These are phyloP conservation scores for Epizoanthus stellaris DNA, from an alignment of 92 coral and sea anemone genomes.

Conservation along the genomic window DNA sequence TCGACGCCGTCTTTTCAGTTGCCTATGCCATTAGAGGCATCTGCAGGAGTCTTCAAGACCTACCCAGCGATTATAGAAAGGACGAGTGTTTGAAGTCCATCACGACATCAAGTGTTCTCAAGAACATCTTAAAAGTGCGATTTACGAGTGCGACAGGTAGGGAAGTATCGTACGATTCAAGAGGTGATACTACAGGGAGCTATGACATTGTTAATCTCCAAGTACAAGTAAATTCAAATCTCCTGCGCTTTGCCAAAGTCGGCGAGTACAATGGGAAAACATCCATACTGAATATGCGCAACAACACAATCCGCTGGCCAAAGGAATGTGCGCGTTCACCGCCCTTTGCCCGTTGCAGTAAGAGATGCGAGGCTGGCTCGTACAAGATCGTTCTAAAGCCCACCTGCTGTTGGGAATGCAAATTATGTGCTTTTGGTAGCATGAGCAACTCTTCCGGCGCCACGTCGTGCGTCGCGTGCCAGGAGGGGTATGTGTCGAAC, in stretches of 20 bases:
- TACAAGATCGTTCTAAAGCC: conserved; percentile 52
- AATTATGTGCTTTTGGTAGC: conserved; percentile 56
- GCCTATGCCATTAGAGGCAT: conserved; percentile 60
- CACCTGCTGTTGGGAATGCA: conserved; percentile 82
- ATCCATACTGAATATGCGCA: conserved; percentile 19
- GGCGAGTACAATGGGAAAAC: conserved; percentile 53
- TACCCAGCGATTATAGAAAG: background rate
- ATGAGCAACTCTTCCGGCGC: conserved; percentile 60
- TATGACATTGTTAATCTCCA: conserved; percentile 54
- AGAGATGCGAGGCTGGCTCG: conserved; percentile 62
- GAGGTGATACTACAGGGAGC: conserved; percentile 61
- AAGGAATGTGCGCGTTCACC: conserved; percentile 31
- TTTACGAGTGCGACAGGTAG: conserved; percentile 53
- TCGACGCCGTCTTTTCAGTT: conserved; percentile 74
- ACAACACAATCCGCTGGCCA: conserved; percentile 57
- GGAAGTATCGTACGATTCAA: conserved; percentile 61
- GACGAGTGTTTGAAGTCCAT: conserved; percentile 41
- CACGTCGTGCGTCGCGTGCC: conserved; percentile 60
- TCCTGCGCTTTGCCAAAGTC: conserved; percentile 29
- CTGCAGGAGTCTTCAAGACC: conserved; percentile 19
- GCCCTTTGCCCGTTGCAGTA: conserved; percentile 64
- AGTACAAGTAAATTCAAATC: background rate
- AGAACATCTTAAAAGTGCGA: conserved; percentile 47
- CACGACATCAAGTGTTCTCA: conserved; percentile 38
- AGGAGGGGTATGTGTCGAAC: conserved; percentile 50